Evolutionary conservation across 2,113 vertebrate genomes (phyloP).

Genomic region (Colaptes auratus): DNA sequence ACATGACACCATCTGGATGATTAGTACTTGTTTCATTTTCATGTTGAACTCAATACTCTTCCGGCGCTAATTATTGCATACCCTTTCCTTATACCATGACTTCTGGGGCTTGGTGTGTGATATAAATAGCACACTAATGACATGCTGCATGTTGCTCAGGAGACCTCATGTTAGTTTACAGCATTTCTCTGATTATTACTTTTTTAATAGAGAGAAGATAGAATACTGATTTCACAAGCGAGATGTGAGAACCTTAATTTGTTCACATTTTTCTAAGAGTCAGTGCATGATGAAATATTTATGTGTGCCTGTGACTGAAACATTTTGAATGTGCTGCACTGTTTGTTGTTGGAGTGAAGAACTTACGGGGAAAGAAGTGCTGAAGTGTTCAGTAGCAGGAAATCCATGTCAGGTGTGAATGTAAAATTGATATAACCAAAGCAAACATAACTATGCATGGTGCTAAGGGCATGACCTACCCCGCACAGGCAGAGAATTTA

Average conservation of each 20-base stretch:
- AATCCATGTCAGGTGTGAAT: neutral
- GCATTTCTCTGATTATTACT: slow-evolving; percentile 66
- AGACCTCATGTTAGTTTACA: slow-evolving; percentile 63
- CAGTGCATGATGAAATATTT: slow-evolving; percentile 65
- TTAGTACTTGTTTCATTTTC: slow-evolving; percentile 70
- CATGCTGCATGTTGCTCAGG: slow-evolving; percentile 62
- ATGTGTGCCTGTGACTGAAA: slow-evolving; percentile 46
- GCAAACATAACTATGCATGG: neutral
- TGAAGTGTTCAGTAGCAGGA: neutral
- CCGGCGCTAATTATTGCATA: slow-evolving; percentile 70
- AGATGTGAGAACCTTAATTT: slow-evolving; percentile 57
- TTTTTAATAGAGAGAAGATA: slow-evolving; percentile 64
- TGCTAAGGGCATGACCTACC: neutral
- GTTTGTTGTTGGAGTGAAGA: slow-evolving; percentile 39
- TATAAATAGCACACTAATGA: slow-evolving; percentile 75
- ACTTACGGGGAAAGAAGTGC: neutral
- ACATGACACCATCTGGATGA: slow-evolving; percentile 69
- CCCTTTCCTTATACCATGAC: slow-evolving; percentile 63
- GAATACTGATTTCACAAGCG: slow-evolving; percentile 52
- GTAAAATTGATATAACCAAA: neutral
- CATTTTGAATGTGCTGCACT: slow-evolving; percentile 14
- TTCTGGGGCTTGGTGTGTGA: slow-evolving; percentile 56
- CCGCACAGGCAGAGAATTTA: neutral
- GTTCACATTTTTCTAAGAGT: slow-evolving; percentile 59
- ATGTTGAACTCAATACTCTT: slow-evolving; percentile 61